These are phyloP conservation scores for Taenaris catops DNA, from an alignment of 2,888 invertebrate species.

Conservation along the genomic window DNA sequence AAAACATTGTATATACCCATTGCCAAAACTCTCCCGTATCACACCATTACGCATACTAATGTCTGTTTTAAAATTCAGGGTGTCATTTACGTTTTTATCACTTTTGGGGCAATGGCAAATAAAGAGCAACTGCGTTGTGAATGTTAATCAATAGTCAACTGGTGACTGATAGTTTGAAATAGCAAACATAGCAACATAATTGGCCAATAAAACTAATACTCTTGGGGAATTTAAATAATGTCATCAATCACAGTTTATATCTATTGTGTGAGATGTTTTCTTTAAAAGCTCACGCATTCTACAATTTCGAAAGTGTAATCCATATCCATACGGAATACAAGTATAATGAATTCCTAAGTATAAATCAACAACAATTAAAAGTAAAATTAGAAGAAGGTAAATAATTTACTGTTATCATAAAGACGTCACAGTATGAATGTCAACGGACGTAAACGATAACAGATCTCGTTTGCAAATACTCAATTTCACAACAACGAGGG, in stretches of 20 bases:
- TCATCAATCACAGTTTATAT: constrained; percentile 18
- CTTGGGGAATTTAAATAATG: constrained; percentile 16
- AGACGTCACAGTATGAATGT: no score
- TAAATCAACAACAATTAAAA: no score
- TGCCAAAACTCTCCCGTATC: constrained; percentile 41
- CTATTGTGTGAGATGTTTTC: constrained; percentile 16
- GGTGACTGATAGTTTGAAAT: constrained; percentile 18
- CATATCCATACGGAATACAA: no score
- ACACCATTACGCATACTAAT: constrained; percentile 42
- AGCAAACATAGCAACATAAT: constrained; percentile 19
- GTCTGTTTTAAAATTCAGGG: constrained; percentile 34
- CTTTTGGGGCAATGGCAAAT: constrained; percentile 38
- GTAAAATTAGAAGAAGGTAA: no score
- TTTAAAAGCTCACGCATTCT: no score
- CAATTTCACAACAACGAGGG: no score
- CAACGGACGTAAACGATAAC: no score
- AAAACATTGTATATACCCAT: constrained; percentile 8
- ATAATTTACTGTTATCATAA: no score
- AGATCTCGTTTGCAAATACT: no score
- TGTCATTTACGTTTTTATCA: constrained; percentile 35
- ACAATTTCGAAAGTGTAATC: no score
- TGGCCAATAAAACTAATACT: constrained; percentile 20
- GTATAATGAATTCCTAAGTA: no score
- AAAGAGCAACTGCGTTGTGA: constrained; percentile 31
- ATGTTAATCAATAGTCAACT: constrained; percentile 34